Base-by-base conservation (phyloP, 2,113 vertebrate genomes). In the Cyanoderma ruficeps region DNA sequence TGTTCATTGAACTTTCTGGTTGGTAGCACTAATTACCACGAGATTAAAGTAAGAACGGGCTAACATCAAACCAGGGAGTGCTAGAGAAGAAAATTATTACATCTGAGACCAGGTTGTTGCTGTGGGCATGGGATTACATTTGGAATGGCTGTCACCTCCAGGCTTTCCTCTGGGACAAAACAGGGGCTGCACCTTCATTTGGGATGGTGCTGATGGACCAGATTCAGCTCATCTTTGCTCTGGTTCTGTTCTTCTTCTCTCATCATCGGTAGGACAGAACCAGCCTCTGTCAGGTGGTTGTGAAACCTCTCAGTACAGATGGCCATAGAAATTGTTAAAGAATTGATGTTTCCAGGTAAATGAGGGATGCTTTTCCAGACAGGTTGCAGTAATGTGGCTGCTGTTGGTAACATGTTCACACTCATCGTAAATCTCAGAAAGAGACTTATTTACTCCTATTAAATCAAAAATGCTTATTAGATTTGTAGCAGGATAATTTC, bases 91-190 rank as follows among this genome's bases (percentile, higher is more conserved):
- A 71, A 5, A 39, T 46, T 0, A 24, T 6, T 25, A 23, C 15
- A n/a, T 71, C 9, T 64, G 67, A 46, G 80, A 8, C 6, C 10
- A 12, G 22, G 4, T 50, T 59, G 71, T n/a, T 71, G 31, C 50
- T 27, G 0, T 67, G 71, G 47, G 23, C 44, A 5, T 8, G 27
- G 57, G 8, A 24, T 8, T 28, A 4, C 9, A 1, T 70, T 31
- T 59, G 47, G 17, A 41, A 61, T 41, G 46, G 15, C 7, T 31
- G 35, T 4, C 16, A 19, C 16, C 74, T 52, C 60, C 0, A 4
- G 39, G 44, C 1, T 3, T 77, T 79, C n/a, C 68, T 41, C 47
- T 57, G 44, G 25, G 56, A 1, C 27, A 27, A 2, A 0, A 1
- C 7, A 4, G 59, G 14, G 7, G 27, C 65, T 69, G 6, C 0